Base-by-base conservation (phyloP, 2,888 invertebrate species). In the Hirtodrosophila duncani region DNA sequence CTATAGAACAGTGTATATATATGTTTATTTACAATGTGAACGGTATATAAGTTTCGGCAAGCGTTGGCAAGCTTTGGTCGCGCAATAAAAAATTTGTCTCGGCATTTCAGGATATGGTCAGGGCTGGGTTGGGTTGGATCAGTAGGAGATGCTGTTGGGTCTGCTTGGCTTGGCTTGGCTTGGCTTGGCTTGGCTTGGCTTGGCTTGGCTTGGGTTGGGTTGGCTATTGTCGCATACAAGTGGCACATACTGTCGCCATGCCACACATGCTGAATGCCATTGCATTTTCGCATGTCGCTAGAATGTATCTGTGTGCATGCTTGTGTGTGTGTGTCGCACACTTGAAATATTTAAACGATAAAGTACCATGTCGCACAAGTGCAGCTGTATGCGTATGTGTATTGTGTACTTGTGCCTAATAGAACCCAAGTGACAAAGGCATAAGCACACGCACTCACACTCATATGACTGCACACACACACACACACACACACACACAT, bases 291-390 rank as follows among this genome's bases (percentile, higher is more conserved):
- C 48, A 63, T 17, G 11, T 20, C 10, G 14, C 11, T 8, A 34
- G 18, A 20, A 14, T 18, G 26, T 16, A 13, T 39, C 30, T 34
- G 29, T 26, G 20, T 38, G 29, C 41, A 24, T 44, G 39, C 31
- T 17, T 38, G 17, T 37, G 43, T 39, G 43, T 48, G 67, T 44
- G 53, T 63, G 67, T 51, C 50, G 34, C 51, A 44, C 61, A 71
- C 79, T 71, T 67, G 70, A 71, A 71, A 74, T 71, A 78, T 71
- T 71, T 71, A 71, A 74, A 37, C 79, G 75, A 70, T 74, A 72
- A 72, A 72, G 53, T 53, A 70, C 52, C 58, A 52, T 42, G 49
- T 43, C 44, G 36, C 45, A 21, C 17, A 14, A 2, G 17, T 8
- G 3, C n/a, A 14, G 13, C 5, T 45, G 9, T 44, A 17, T 33